Evolutionary conservation across 1,140 invertebrate species (phyloP), one percentile per base, ranked within the genome.

Genomic region (Drosophila ogumai): DNA sequence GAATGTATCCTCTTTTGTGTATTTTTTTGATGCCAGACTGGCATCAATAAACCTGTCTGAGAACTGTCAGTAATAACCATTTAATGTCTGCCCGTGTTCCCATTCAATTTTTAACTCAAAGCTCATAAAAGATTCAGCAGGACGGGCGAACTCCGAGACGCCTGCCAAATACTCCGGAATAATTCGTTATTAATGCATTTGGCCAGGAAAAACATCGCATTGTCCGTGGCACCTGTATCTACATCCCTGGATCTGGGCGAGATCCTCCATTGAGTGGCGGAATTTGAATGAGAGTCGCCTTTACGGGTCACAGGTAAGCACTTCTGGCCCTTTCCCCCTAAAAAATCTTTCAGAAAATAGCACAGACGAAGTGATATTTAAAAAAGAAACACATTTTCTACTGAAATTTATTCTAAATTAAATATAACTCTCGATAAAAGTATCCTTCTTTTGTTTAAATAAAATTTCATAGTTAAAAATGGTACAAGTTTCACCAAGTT

Each of bases 31-130:
- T 46, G 54, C 41, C 67, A 72, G 66, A 57, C 59, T 56, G 65
- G 65, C 75, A 81, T 81, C 79, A 86, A 82, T 82, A 82, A 82
- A 79, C 75, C 68, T 79, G 81, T 84, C 81, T 82, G 71, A 84
- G 71, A 60, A 36, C 66, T 54, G 60, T 59, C 59, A 56, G 49
- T 81, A 81, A 85, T 78, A 85, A 65, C 73, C 74, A 74, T 79
- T 72, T 72, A 82, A 78, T 75, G 55, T 80, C 56, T 84, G 64
- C 59, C 66, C 66, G 47, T 79, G 81, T 59, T 54, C 47, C 52
- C 58, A 67, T 63, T 75, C 50, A 68, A 67, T 52, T 81, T 65
- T 81, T 61, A 71, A 65, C 72, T 81, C 79, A 50, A 36, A 76
- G 59, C 73, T 81, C 66, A 76, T 81, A 50, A 81, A 81, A 61